A percentile compares a stretch with the other conserved stretches of the same genome.
These are phyloP conservation scores for Pomatorhinus ruficollis DNA, from an alignment of 2,113 vertebrate species.

Conservation along the genomic window DNA sequence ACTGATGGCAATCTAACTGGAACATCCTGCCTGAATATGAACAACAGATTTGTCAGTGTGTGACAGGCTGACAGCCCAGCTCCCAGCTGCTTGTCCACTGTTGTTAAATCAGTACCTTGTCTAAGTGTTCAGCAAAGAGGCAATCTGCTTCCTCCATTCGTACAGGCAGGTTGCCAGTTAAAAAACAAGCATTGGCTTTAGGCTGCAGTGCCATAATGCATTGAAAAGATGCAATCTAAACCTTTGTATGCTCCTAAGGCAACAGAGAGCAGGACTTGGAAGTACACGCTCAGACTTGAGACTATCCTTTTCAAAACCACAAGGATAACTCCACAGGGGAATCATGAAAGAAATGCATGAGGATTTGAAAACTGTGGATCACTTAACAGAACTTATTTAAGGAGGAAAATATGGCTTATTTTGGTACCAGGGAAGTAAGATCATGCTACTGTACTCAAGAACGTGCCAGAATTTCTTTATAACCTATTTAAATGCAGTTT, in stretches of 20 bases:
- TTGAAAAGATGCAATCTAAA: conserved; percentile 75
- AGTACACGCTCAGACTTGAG: conserved; percentile 56
- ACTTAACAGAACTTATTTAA: conserved; percentile 13
- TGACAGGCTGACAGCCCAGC: conserved; percentile 95
- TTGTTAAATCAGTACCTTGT: conserved; percentile 90
- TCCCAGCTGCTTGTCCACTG: conserved; percentile 96
- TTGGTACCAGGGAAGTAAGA: neutral
- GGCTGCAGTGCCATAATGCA: conserved; percentile 77
- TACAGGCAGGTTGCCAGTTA: conserved; percentile 80
- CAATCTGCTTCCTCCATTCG: conserved; percentile 80
- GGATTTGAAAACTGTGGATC: neutral
- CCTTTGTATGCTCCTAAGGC: conserved; percentile 66
- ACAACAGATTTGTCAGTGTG: conserved; percentile 94
- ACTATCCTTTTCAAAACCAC: conserved; percentile 66
- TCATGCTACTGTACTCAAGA: neutral
- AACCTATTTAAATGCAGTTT: neutral
- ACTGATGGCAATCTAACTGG: conserved; percentile 69
- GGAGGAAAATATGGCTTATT: neutral
- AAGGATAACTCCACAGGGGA: conserved; percentile 51
- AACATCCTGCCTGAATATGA: conserved; percentile 87
- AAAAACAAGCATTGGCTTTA: conserved; percentile 76
- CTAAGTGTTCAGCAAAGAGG: conserved; percentile 81
- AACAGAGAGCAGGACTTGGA: conserved; percentile 59
- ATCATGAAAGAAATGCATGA: conserved; percentile 35
- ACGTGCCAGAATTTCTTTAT: neutral